A percentile compares a stretch with the other conserved stretches of the same genome.
These are phyloP conservation scores for Myripristis jacobus DNA, from an alignment of 2,797 vertebrate genomes.

Conservation along the genomic window DNA sequence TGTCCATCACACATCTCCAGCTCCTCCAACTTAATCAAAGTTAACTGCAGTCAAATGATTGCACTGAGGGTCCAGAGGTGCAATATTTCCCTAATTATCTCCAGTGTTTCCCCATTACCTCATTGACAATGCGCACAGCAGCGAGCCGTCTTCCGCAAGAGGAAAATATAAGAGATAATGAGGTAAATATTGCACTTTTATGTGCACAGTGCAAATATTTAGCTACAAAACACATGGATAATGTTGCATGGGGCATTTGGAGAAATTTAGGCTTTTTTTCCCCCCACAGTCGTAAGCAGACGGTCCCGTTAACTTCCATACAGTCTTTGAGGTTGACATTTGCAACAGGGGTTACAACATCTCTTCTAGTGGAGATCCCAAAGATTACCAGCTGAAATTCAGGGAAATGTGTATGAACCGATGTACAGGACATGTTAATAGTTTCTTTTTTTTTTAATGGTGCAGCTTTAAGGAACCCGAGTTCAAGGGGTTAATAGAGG, in stretches of 20 bases:
- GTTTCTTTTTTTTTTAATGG: too few species aligned
- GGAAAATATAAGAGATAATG: slow-evolving; percentile 57
- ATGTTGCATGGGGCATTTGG: slow-evolving; percentile 38
- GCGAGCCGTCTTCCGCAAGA: slow-evolving; percentile 36
- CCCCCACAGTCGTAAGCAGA: too few species aligned
- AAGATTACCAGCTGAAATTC: too few species aligned
- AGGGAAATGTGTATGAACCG: too few species aligned
- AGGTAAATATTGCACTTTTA: slow-evolving; percentile 46
- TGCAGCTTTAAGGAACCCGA: too few species aligned
- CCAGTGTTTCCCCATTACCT: slow-evolving; percentile 14
- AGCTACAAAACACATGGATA: slow-evolving; percentile 33
- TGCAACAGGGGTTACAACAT: too few species aligned
- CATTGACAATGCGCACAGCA: not conserved
- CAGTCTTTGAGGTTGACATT: not conserved
- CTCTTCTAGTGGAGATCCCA: too few species aligned
- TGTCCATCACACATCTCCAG: slow-evolving; percentile 18
- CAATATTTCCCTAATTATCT: slow-evolving; percentile 51
- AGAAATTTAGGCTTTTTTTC: too few species aligned
- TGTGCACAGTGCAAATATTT: slow-evolving; percentile 31
- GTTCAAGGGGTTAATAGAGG: too few species aligned
- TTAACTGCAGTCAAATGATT: slow-evolving; percentile 9
- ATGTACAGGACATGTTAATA: too few species aligned
- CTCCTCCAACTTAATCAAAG: slow-evolving; percentile 28
- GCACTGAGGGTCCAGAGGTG: slow-evolving; percentile 27
- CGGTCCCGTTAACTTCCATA: slow-evolving; percentile 3